phyloP scores from a whole-genome alignment of 2,113 vertebrate genomes.

The Terrapene triunguis region DNA sequence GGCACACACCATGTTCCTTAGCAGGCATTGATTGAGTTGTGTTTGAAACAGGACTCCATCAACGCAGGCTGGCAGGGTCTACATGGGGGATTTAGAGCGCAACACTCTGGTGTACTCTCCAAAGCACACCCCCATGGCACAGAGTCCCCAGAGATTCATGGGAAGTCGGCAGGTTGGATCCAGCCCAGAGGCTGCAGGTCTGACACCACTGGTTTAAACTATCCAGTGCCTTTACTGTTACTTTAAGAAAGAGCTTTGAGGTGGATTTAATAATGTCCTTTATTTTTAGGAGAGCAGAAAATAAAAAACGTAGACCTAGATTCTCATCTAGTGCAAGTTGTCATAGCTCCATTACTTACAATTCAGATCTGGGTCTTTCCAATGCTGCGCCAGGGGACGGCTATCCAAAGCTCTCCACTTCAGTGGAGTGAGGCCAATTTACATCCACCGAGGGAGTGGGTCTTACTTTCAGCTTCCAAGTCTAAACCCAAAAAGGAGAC shows the following conservation, averaged over 20 bases:
- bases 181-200: too few species aligned
- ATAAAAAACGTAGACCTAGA: neutral
- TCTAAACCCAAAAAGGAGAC: too few species aligned
- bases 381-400: neutral
- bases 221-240: neutral
- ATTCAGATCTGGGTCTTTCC: neutral
- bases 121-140: too few species aligned
- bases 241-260: neutral
- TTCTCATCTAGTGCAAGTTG: neutral
- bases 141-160: too few species aligned
- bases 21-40: too few species aligned
- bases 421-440: neutral
- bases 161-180: too few species aligned
- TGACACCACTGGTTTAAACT: neutral
- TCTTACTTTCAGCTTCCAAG: neutral
- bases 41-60: too few species aligned
- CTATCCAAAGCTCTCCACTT: neutral
- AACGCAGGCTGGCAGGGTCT: too few species aligned
- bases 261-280: neutral
- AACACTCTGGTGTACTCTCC: too few species aligned
- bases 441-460: neutral
- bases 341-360: rapidly evolving
- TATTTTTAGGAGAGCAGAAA: neutral
- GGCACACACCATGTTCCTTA: too few species aligned
- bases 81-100: too few species aligned